Evolutionary conservation across 2,797 vertebrate genomes (phyloP).

Genomic region (Masticophis lateralis): DNA sequence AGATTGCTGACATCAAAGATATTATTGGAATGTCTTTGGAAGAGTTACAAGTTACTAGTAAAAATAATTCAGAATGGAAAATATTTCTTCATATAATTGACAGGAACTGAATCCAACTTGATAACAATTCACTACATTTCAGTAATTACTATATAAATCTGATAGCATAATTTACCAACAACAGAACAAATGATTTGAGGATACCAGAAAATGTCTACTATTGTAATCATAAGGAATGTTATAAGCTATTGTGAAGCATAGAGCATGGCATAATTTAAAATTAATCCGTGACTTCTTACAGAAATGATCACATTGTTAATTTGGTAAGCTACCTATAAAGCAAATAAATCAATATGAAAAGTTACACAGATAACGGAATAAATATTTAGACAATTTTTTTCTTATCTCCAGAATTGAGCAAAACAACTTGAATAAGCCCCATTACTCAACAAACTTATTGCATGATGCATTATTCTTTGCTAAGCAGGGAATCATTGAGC

Average conservation of each 20-base stretch:
- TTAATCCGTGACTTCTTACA: background rate
- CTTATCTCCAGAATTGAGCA: background rate
- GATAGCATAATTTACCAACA: background rate
- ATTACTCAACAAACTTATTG: background rate
- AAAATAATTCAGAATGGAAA: background rate
- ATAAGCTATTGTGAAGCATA: background rate
- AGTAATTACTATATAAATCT: background rate
- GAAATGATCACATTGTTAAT: background rate
- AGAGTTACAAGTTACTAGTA: background rate
- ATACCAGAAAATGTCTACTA: background rate
- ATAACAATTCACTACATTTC: background rate
- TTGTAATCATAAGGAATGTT: background rate
- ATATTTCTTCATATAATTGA: background rate
- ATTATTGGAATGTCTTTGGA: background rate
- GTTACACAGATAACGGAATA: background rate
- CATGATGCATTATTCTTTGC: background rate
- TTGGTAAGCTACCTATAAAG: background rate
- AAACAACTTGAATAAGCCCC: background rate
- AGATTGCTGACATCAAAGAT: background rate
- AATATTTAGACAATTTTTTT: background rate
- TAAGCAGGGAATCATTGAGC: background rate
- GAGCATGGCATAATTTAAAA: background rate
- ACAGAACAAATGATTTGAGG: background rate
- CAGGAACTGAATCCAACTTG: background rate
- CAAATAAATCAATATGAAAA: background rate